A percentile compares a stretch with the other conserved stretches of the same genome.
Conservation (phyloP, 2,113 vertebrate genomes). For the Phrynosoma blainvillii region DNA sequence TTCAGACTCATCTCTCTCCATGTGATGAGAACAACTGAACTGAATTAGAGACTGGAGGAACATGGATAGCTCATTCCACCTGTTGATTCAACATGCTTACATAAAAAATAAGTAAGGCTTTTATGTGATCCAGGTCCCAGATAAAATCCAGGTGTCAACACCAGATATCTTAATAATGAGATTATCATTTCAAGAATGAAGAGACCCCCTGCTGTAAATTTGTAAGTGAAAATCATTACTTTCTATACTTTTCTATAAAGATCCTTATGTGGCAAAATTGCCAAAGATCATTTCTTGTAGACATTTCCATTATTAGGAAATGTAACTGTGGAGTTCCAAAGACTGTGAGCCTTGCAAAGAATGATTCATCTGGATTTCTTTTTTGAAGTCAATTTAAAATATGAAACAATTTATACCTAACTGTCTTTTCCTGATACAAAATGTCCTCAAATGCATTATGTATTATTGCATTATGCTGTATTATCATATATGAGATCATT, state of each 20-base stretch:
- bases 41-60: neutral
- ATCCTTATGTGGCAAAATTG: neutral
- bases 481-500: conserved; percentile 15
- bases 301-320: neutral
- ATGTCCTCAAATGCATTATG: conserved; percentile 20
- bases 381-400: neutral
- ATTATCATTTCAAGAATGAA: neutral
- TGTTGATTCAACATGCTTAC: too few species aligned
- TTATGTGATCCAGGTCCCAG: too few species aligned
- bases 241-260: neutral
- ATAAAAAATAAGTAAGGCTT: too few species aligned
- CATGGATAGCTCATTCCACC: too few species aligned
- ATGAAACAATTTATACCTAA: conserved; percentile 6
- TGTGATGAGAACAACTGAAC: neutral
- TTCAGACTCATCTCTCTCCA: too few species aligned
- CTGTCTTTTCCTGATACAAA: neutral
- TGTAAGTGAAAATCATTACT: neutral
- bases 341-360: neutral
- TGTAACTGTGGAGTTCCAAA: neutral
- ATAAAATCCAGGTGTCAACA: neutral
- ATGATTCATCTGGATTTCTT: conserved; percentile 16
- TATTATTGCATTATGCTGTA: conserved; percentile 24
- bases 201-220: neutral
- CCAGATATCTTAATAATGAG: neutral
- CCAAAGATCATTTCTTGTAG: neutral